phyloP scores from a whole-genome alignment of 92 coral and sea anemone species.

The Epizoanthus scotinus region DNA sequence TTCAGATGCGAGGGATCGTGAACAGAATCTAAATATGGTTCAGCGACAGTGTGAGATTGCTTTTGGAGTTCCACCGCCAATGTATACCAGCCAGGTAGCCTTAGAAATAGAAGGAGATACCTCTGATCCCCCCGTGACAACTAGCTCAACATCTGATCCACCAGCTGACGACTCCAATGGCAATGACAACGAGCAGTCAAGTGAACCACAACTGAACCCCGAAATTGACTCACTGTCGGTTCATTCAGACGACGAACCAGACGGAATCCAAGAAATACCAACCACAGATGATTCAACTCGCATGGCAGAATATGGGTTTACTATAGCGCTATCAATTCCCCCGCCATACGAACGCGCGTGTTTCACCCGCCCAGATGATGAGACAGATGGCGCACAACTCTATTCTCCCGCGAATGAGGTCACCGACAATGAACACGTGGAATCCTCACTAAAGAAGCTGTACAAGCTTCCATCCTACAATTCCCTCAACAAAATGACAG shows the following conservation, averaged over 20 bases:
- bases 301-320: slow-evolving; percentile 30
- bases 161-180: background rate
- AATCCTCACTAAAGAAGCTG: slow-evolving; percentile 19
- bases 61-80: slow-evolving; percentile 40
- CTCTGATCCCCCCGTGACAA: background rate
- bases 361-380: slow-evolving; percentile 20
- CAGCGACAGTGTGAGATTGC: slow-evolving; percentile 28
- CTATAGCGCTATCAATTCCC: slow-evolving; percentile 26
- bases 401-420: slow-evolving; percentile 33
- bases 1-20: slow-evolving; percentile 18
- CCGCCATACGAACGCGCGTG: slow-evolving; percentile 38
- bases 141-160: background rate
- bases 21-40: slow-evolving; percentile 19
- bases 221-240: background rate
- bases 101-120: slow-evolving; percentile 30
- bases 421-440: slow-evolving; percentile 6
- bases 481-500: slow-evolving; percentile 31
- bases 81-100: background rate
- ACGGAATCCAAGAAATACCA: background rate
- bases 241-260: slow-evolving; percentile 7
- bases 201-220: background rate
- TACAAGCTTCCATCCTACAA: slow-evolving; percentile 40
- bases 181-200: background rate
- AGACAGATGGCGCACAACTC: background rate
- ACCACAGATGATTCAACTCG: slow-evolving; percentile 1